phyloP scores from a whole-genome alignment of 2,797 vertebrate species.

The Gymnoscopelus braueri region DNA sequence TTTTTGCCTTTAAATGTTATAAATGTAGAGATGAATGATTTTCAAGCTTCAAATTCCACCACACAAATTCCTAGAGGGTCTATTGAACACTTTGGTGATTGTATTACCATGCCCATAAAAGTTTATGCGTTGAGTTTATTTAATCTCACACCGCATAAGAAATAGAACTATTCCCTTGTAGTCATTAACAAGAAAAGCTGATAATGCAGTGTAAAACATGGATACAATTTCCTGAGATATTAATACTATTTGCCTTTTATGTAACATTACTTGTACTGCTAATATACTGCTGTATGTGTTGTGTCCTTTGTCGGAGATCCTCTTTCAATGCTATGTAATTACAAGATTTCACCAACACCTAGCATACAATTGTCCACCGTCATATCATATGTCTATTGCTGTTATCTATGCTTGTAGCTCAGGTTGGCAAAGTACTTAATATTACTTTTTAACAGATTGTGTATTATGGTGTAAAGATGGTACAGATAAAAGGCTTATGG shows the following conservation, averaged over 20 bases:
- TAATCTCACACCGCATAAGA: slow-evolving; percentile 54
- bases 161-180: slow-evolving; percentile 47
- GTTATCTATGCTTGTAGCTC: slow-evolving; percentile 79
- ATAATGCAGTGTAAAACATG: slow-evolving; percentile 50
- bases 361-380: slow-evolving; percentile 58
- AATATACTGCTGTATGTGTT: slow-evolving; percentile 72
- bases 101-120: slow-evolving; percentile 56
- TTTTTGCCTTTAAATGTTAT: slow-evolving; percentile 62
- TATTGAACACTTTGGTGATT: slow-evolving; percentile 62
- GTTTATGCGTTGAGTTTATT: slow-evolving; percentile 40
- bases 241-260: slow-evolving; percentile 71
- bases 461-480: slow-evolving; percentile 91
- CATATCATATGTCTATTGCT: slow-evolving; percentile 66
- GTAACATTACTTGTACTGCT: slow-evolving; percentile 74
- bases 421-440: slow-evolving; percentile 78
- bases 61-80: slow-evolving; percentile 40
- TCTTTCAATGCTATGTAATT: slow-evolving; percentile 59
- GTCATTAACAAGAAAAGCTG: slow-evolving; percentile 43
- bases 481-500: slow-evolving; percentile 68
- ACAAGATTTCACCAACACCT: slow-evolving; percentile 51
- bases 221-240: slow-evolving; percentile 62
- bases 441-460: slow-evolving; percentile 92
- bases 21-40: slow-evolving; percentile 61
- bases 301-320: slow-evolving; percentile 57
- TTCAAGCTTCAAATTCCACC: slow-evolving; percentile 46